A percentile compares a stretch with the other conserved stretches of the same genome.
These are phyloP conservation scores for Dione juno DNA, from an alignment of 2,888 invertebrate species.

Conservation along the genomic window DNA sequence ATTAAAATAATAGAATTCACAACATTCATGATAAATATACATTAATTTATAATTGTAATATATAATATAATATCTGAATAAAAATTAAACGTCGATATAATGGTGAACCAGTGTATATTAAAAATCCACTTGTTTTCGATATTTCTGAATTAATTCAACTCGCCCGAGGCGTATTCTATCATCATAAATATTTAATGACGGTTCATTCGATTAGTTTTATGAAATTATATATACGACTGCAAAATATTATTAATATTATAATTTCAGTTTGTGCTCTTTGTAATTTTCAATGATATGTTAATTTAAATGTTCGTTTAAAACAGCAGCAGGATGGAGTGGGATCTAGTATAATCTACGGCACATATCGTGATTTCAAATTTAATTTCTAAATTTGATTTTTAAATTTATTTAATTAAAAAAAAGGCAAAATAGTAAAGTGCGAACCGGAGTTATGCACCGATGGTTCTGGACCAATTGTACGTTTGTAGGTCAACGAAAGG, in stretches of 20 bases:
- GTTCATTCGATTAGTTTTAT: slow-evolving; percentile 15
- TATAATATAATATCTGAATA: not conserved
- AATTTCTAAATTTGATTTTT: no score
- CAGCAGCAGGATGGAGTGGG: no score
- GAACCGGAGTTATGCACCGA: no score
- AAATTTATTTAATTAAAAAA: no score
- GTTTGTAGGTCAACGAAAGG: no score
- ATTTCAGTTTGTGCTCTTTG: slow-evolving; percentile 1
- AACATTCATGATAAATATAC: not conserved
- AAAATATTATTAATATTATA: slow-evolving; percentile 14
- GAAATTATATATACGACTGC: slow-evolving; percentile 1
- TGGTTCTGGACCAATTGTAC: no score
- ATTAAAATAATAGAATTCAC: not conserved
- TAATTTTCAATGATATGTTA: not conserved
- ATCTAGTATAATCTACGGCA: no score
- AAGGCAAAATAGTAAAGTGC: no score
- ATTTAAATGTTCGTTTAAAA: not conserved
- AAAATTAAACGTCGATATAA: not conserved
- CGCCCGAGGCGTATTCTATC: slow-evolving; percentile 7
- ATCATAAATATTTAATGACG: slow-evolving; percentile 21
- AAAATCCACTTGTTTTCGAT: slow-evolving; percentile 8
- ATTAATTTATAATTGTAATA: not conserved
- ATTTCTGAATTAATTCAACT: slow-evolving; percentile 15
- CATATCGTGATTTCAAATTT: no score
- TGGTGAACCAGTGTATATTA: not conserved